A percentile compares a stretch with the other conserved stretches of the same genome.
Evolutionary conservation across 2,113 vertebrate species (phyloP).

Genomic region (Pelusios castaneus): DNA sequence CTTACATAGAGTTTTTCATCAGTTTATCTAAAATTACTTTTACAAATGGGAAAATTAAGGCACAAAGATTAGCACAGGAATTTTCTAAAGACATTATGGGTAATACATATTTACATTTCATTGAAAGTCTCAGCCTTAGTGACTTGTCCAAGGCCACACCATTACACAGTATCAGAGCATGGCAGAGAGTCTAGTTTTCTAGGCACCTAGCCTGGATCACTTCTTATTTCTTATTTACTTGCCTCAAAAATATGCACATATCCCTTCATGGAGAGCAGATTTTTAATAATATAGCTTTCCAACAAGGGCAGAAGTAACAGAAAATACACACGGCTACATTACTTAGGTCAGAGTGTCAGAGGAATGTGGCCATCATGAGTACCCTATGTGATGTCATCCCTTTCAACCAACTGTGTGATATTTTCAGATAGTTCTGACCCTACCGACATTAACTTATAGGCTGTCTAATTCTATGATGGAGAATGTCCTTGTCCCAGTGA

Average conservation of each 20-base stretch:
- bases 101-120: background rate
- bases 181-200: background rate
- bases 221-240: background rate
- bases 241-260: background rate
- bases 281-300: background rate
- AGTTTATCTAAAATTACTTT: background rate
- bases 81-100: background rate
- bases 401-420: background rate
- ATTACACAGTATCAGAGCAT: background rate
- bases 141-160: background rate
- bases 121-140: background rate
- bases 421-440: background rate
- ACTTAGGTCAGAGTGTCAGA: background rate
- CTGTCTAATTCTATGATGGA: background rate
- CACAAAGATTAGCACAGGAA: background rate
- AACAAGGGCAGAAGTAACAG: background rate
- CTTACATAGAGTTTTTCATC: background rate
- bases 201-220: background rate
- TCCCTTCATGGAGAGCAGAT: background rate
- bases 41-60: background rate
- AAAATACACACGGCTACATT: background rate
- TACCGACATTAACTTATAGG: background rate
- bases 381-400: background rate
- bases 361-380: rapidly evolving
- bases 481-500: background rate